Evolutionary conservation across 2,113 vertebrate genomes (phyloP), one percentile per base, ranked within the genome.

Genomic region (Anoplopoma fimbria): DNA sequence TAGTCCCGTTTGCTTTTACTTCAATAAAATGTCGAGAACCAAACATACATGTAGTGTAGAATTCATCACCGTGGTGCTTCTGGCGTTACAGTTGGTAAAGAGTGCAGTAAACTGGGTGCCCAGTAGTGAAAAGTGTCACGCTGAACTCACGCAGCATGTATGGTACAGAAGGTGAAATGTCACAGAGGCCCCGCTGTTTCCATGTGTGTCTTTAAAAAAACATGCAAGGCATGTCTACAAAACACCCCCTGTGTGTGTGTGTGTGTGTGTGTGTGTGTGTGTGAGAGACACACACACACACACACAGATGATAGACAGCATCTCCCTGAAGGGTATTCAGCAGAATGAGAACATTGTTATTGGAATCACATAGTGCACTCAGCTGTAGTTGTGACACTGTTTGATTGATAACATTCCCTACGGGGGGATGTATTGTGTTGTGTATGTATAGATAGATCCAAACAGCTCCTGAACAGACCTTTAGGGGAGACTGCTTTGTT

Each of bases 131-230:
- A 27, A 29, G 62, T 6, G 4, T 77, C 36, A 6, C 42, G 25
- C 62, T 31, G 74, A n/a, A n/a, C 34, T 77, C 36, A 67, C 25
- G 33, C 57, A 70, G 67, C 57, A 38, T 27, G 76, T 23, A 15
- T 51, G 21, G 13, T 47, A 17, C 29, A 49, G 17, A 40, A 79
- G 65, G 65, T 60, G 75, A 69, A 60, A 49, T 69, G 75, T 61
- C 55, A 78, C 75, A 69, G 76, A 13, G 67, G 42, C 42, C 64
- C 76, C 8, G 45, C 67, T 70, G 57, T 51, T 33, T 70, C 40
- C 42, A 70, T 62, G 67, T 69, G 55, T 38, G 67, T 62, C 67
- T 79, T 70, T 51, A 40, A 53, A 70, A 51, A 70, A 17, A 14
- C 15, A 31, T 5, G 23, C 55, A 29, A 55, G 62, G 25, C 12